Base-by-base conservation (phyloP, 2,888 invertebrate genomes). In the Tiphia femorata region DNA sequence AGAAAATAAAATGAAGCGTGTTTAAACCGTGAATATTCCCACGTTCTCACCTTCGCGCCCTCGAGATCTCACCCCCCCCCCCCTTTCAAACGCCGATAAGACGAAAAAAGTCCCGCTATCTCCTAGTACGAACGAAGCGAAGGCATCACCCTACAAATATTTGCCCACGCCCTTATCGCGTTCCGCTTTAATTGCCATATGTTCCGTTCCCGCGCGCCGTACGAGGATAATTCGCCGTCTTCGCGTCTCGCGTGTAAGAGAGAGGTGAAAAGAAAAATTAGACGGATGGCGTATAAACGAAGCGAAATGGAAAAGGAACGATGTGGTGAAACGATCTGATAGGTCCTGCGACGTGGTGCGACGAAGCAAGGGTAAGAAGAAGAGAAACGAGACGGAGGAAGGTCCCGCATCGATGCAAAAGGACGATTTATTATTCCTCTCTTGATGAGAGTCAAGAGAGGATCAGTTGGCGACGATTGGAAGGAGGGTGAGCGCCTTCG, bases 141-240 rank as follows among this genome's bases (percentile, higher is more conserved):
- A 75, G 74, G 75, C 73, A 72, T 73, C 76, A 72, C 59, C 49
- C 42, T 51, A 58, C 73, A 78, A 79, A 79, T 79, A 77, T 79
- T 79, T 77, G 71, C 66, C 38, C 64, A 43, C 47, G 73, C 71
- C 71, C 76, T 79, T 79, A 79, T 79, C 78, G 64, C 68, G 61
- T 65, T 60, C 64, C 63, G 73, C 77, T 74, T 78, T 79, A 76
- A 72, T 73, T 66, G 70, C 73, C 80, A 79, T 78, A 77, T 78
- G 77, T 66, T 70, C 56, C 66, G 71, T 70, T 72, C 72, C 70
- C 75, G 73, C 69, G 69, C 69, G 72, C 64, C 55, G 57, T 49
- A 42, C 35, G 46, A n/a, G n/a, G n/a, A n/a, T n/a, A n/a, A n/a
- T n/a, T n/a, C n/a, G n/a, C 47, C 58, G 41, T 43, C 58, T 61